Conservation (phyloP, 2,888 invertebrate species). For the Lydus trimaculatus region DNA sequence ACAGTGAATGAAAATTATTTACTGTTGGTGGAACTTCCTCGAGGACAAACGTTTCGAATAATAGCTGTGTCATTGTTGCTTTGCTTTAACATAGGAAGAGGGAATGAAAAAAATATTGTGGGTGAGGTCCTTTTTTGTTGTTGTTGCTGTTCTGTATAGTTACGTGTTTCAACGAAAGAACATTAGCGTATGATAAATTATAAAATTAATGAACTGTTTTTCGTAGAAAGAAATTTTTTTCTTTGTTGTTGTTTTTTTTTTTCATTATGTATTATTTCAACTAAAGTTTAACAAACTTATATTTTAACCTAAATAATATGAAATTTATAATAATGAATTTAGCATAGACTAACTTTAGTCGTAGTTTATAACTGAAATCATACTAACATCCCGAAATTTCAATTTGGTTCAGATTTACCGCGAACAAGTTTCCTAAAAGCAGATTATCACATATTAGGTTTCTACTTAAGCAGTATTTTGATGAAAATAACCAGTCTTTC, state of each 20-base stretch:
- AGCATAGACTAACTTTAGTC: conserved; percentile 35
- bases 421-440: conserved; percentile 39
- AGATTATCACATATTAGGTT: conserved; percentile 43
- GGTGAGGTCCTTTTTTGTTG: conserved; percentile 3
- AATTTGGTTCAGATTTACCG: conserved; percentile 43
- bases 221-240: conserved; percentile 11
- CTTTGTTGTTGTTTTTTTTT: conserved; percentile 20
- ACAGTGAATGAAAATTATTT: conserved; percentile 15
- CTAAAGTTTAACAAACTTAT: conserved; percentile 16
- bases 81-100: background rate
- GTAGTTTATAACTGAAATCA: conserved; percentile 42
- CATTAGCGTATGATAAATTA: conserved; percentile 34
- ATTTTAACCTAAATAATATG: conserved; percentile 33
- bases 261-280: too few relatives aligned
- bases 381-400: conserved; percentile 43
- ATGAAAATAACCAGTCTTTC: conserved; percentile 31
- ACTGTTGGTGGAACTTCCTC: conserved; percentile 3
- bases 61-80: conserved; percentile 12
- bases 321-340: conserved; percentile 31
- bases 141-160: background rate
- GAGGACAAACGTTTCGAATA: conserved; percentile 9
- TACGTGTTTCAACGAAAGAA: conserved; percentile 29
- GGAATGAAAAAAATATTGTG: background rate
- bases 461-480: conserved; percentile 27
- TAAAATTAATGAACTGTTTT: conserved; percentile 33